These are phyloP conservation scores for Akabosia matsudoensis DNA, from an alignment of 1,140 invertebrate species.

Conservation along the genomic window DNA sequence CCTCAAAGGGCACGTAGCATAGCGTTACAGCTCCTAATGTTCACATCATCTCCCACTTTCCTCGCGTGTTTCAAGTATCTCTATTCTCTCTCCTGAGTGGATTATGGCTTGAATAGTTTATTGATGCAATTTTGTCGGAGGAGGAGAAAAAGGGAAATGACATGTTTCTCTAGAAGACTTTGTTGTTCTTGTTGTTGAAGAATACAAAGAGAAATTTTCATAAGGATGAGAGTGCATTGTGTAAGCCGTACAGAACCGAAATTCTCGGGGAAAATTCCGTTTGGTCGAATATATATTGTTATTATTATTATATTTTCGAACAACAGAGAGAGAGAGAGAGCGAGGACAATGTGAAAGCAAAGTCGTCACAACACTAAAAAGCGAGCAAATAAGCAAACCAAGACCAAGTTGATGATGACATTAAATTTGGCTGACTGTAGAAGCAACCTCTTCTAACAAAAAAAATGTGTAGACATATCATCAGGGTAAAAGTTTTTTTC, in stretches of 20 bases:
- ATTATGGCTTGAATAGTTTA: constrained; percentile 21
- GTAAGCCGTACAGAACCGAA: too few species aligned
- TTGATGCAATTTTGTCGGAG: constrained; percentile 20
- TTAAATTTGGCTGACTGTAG: constrained; percentile 11
- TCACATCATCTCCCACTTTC: not conserved
- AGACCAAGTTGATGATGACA: constrained; percentile 14
- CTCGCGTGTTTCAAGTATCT: not conserved
- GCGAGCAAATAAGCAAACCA: not conserved
- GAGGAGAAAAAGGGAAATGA: constrained; percentile 11
- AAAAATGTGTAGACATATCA: too few species aligned
- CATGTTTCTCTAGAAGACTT: not conserved
- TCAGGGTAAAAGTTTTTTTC: too few species aligned
- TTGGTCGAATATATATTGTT: not conserved
- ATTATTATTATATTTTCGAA: not conserved
- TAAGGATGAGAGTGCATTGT: not conserved
- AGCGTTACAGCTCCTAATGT: not conserved
- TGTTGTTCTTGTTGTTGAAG: not conserved
- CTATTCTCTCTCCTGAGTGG: not conserved
- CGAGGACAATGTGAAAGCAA: constrained; percentile 18
- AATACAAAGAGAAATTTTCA: constrained; percentile 16
- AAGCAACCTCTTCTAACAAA: not conserved
- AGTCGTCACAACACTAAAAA: constrained; percentile 10
- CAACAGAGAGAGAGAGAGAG: not conserved
- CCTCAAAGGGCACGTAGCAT: constrained; percentile 13
- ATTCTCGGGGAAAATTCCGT: too few species aligned